Base-by-base conservation (phyloP, 2,797 vertebrate species). In the Xenopus petersii region DNA sequence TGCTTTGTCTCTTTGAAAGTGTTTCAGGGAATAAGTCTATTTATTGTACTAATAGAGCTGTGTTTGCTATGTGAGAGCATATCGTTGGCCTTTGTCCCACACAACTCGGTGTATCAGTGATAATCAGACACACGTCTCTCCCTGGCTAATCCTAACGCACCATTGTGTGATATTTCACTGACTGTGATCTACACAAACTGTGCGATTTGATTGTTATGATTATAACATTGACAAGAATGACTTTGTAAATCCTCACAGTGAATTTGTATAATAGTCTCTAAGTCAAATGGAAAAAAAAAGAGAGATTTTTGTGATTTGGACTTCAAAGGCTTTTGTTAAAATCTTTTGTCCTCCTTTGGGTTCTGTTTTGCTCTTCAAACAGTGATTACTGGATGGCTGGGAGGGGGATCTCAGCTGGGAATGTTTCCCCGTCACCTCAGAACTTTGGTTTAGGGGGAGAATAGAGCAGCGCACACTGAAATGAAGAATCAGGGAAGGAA, bases 131-230 rank as follows among this genome's bases (percentile, higher is more conserved):
- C 48, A 17, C 49, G 24, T 49, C 13, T 33, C 58, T 48, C 47
- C 24, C 58, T 8, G 15, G 30, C 62, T 72, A 63, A 77, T 72
- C 64, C 75, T 36, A 17, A 12, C 49, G 10, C 16, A 36, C 48
- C 70, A 55, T 63, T 11, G 49, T 47, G 65, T 48, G 64, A 56
- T 51, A 67, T 77, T 71, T 36, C 55, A 64, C 69, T 56, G 26
- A 54, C 75, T 68, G 70, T 64, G 51, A 73, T 73, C 75, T 72
- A 42, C 62, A 55, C 47, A 64, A 33, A 67, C 59, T 69, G 46
- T 58, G 51, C 26, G 58, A 61, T 77, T 55, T 67, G 58, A 64
- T 73, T 73, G 68, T 73, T 49, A 54, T 60, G 46, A 66, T 76
- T 65, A 24, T 15, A 1, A 55, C 12, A 12, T 17, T 8, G 17